Base-by-base conservation (phyloP, 2,113 vertebrate genomes). In the Numenius arquata region DNA sequence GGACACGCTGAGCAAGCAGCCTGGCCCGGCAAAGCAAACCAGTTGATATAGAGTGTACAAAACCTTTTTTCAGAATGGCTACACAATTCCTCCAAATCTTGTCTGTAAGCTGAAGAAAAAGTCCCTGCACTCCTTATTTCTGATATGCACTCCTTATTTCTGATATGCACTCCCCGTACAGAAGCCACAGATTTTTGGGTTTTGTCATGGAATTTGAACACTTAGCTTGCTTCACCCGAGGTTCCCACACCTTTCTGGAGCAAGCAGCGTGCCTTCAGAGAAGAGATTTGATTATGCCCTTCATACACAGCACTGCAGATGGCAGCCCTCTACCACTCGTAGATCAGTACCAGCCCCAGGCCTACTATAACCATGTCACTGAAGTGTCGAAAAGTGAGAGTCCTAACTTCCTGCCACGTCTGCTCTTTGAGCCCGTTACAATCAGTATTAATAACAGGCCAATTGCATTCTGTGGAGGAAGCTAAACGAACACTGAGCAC, bases 81-180 rank as follows among this genome's bases (percentile, higher is more conserved):
- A 11, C 36, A 17, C 3, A 4, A 12, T 21, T 56, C 15, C 74
- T 59, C 43, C 61, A 38, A 16, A 15, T 32, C 61, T 22, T 26
- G 12, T 7, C 22, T 45, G 3, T 6, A 26, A 58, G 14, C n/a
- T 47, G 36, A 83, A 48, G 12, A 5, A 8, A 38, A 38, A 68
- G 48, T 20, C 58, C 56, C 29, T 4, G 19, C 22, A 21, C 25
- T 82, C 55, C 53, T 20, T 17, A n/a, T 13, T 82, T 85, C 52
- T 9, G 1, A 23, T 1, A 34, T 0, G 10, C 10, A 58, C 21
- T 52, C 38, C 10, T n/a, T n/a, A n/a, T 13, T 82, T 85, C 52
- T 9, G 1, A 23, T 1, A 34, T 0, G 10, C 10, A 58, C 21
- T 52, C 38, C 10, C 23, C 13, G 15, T 3, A 6, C 7, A 67